A percentile compares a stretch with the other conserved stretches of the same genome.
phyloP scores from a whole-genome alignment of 2,888 invertebrate genomes.

The Apodemia mormo region DNA sequence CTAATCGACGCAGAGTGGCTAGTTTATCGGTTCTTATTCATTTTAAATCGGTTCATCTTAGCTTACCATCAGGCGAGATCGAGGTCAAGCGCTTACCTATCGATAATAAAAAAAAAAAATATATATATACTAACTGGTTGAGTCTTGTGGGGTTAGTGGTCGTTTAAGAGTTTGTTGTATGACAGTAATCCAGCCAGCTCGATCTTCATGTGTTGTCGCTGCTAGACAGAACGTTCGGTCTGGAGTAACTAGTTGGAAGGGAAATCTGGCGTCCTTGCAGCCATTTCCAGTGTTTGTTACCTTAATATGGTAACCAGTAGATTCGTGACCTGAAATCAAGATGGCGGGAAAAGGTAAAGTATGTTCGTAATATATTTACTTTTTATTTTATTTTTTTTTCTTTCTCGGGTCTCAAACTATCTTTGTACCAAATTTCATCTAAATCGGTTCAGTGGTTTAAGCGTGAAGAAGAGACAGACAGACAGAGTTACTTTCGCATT shows the following conservation, averaged over 20 bases:
- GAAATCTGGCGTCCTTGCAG: conserved; percentile 89
- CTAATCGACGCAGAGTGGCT: too few species aligned
- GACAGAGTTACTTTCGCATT: too few species aligned
- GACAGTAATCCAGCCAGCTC: conserved; percentile 90
- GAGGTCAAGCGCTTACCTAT: too few species aligned
- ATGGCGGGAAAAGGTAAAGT: not conserved
- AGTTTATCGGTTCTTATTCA: too few species aligned
- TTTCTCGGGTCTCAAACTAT: too few species aligned
- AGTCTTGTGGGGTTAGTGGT: conserved; percentile 90
- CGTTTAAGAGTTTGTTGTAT: conserved; percentile 88
- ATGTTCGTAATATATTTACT: not conserved
- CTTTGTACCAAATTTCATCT: too few species aligned
- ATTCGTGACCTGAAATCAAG: conserved; percentile 81
- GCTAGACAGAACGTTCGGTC: conserved; percentile 89
- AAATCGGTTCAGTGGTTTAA: too few species aligned
- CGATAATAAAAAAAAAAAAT: too few species aligned
- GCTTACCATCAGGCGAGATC: too few species aligned
- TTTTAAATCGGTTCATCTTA: too few species aligned
- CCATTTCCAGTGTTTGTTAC: conserved; percentile 78
- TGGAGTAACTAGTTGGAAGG: conserved; percentile 91
- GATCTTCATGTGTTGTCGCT: conserved; percentile 88
- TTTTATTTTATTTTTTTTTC: too few species aligned
- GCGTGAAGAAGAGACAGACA: too few species aligned
- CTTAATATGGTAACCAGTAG: conserved; percentile 88
- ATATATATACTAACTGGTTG: conserved; percentile 67